Base-by-base conservation (phyloP, 2,113 vertebrate species). In the Hepsetus odoe region DNA sequence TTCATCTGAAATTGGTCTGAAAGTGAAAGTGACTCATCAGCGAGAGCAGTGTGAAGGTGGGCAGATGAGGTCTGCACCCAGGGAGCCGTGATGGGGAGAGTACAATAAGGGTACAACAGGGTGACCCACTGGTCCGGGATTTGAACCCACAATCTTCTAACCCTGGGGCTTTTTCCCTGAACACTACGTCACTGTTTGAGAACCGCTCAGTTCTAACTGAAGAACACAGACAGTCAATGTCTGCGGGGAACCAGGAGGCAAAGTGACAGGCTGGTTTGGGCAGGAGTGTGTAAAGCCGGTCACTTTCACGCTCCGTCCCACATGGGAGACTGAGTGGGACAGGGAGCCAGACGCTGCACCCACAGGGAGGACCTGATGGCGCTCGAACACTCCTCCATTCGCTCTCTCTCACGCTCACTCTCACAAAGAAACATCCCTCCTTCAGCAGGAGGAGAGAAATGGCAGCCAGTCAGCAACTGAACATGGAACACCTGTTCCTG, bases 261-360 rank as follows among this genome's bases (percentile, higher is more conserved):
- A 91, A 93, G 92, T 93, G 90, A 92, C 88, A 90, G 87, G 81
- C 87, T 89, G 87, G 68, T 89, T 88, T 82, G 87, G 89, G 89
- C 42, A 38, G 80, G 83, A 84, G 84, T 83, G 80, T 82, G 80
- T 85, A 88, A 90, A 88, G 80, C 82, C 89, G 84, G 90, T 92
- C 90, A 92, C 91, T 92, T 92, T 92, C 91, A 92, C 87, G 89
- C 89, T 90, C 87, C 83, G 86, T 82, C 88, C 84, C 76, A 83
- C 81, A 86, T 62, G 66, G 80, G 53, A 40, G 62, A 44, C 32
- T 18, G 71, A 71, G 58, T 13, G 12, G 8, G 26, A 44, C 56
- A n/a, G 24, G 32, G 84, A 72, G 78, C 71, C 80, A 86, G 87
- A 85, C 79, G 71, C 73, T 77, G 77, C 77, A 80, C 79, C 80